Evolutionary conservation across 2,888 invertebrate genomes (phyloP), one percentile per base, ranked within the genome.

Genomic region (Pyrochroa serraticornis): DNA sequence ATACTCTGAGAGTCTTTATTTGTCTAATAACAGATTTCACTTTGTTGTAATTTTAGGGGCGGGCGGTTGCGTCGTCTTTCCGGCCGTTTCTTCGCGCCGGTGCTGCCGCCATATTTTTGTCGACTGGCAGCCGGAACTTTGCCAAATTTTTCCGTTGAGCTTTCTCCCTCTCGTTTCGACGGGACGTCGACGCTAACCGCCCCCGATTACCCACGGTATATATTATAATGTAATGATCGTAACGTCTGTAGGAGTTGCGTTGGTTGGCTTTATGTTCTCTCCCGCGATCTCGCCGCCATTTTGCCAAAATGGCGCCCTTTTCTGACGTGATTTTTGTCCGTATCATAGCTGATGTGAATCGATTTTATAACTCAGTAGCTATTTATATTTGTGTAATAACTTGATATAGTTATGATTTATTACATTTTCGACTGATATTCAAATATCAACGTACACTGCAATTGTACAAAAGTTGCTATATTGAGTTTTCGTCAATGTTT

Each of bases 211-310:
- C 70, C 68, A 69, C 64, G 65, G 69, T 70, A 69, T 69, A 71
- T 71, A 75, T 70, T 72, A 69, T 72, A 70, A 74, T 74, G 72
- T 75, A 72, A 71, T 71, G 68, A 69, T 70, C 68, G 72, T 74
- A 74, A 73, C 71, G 70, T 72, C 72, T 73, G 75, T 72, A 72
- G 71, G 58, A 62, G 56, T 56, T 60, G 52, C 52, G 46, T 57
- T 60, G 48, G 39, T 47, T 42, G 30, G 52, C 52, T 52, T 9
- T 13, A 6, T 32, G 8, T 44, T 44, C 8, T 33, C 22, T 22
- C 22, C 22, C 22, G 22, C 22, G 22, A 22, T 22, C 22, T 22
- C 22, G 22, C 22, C 9, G 32, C 22, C 22, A 22, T 5, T 2
- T 5, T 5, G 22, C 22, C 5, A 22, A 2, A 22, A 22, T 5